Base-by-base conservation (phyloP, 2,888 invertebrate species). In the Boloria euphrosyne region DNA sequence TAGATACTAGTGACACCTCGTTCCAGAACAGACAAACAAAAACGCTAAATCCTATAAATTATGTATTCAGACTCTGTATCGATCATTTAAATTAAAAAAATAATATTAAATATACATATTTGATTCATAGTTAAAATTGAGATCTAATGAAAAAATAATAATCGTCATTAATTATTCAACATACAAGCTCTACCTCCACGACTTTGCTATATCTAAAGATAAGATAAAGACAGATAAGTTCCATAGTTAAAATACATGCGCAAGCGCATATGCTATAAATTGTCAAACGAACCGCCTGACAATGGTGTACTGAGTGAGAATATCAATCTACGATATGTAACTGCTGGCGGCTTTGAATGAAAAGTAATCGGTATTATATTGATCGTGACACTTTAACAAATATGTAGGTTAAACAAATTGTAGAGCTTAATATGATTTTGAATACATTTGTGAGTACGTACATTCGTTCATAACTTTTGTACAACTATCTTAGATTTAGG, bases 351-450 rank as follows among this genome's bases (percentile, higher is more conserved):
- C 18, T 14, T 43, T 58, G 65, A 70, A 70, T 70, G 59, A 31
- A 62, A 68, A 70, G 46, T 68, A 68, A 70, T 70, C 59, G 62
- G 4, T 51, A 62, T 70, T 65, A 62, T 62, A 70, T 70, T 70
- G 65, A 31, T 27, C 51, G 62, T 65, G 70, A 70, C 70, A 70
- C 55, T 31, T 18, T 53, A 27, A 62, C 46, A 55, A 62, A 57
- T 69, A 69, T 68, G 50, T 69, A 58, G 68, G 68, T 66, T 69
- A 69, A 60, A 64, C 55, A 47, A 10, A 47, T 67, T 58, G 50
- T 17, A 7, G 14, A 17, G 49, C 31, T 59, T 59, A 14, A 18
- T 43, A 46, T 46, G 7, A n/a, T 38, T 57, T 16, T 44, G 17
- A 14, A 14, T n/a, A 14, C 17, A 22, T 17, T 55, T 55, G 17